phyloP scores from a whole-genome alignment of 2,888 invertebrate genomes.

The Asteroscopus sphinx region DNA sequence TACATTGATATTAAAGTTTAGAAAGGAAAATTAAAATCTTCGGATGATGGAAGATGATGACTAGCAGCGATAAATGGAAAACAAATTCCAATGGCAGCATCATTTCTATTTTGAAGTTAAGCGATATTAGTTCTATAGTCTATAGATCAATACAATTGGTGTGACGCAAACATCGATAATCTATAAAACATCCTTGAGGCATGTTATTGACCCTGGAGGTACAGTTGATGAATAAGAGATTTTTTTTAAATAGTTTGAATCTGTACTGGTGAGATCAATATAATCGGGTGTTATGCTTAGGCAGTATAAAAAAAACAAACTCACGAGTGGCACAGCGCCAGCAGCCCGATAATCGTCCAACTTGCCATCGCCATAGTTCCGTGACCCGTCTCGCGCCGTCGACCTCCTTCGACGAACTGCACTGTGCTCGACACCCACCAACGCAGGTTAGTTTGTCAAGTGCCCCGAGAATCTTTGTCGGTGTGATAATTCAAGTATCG shows the following conservation, averaged over 20 bases:
- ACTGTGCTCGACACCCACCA: slow-evolving; percentile 26
- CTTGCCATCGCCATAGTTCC: slow-evolving; percentile 76
- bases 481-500: slow-evolving; percentile 50
- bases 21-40: no score
- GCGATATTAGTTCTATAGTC: no score
- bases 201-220: slow-evolving; percentile 19
- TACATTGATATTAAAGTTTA: no score
- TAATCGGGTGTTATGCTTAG: slow-evolving; percentile 31
- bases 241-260: neutral
- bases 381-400: slow-evolving; percentile 69
- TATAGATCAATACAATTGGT: no score
- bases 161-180: neutral
- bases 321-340: slow-evolving; percentile 80
- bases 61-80: no score
- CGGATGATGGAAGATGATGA: no score
- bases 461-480: slow-evolving; percentile 57
- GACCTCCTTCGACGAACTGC: slow-evolving; percentile 69
- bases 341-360: slow-evolving; percentile 71
- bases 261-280: slow-evolving; percentile 49
- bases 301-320: slow-evolving; percentile 66
- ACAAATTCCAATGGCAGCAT: no score
- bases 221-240: neutral
- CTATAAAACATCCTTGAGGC: slow-evolving; percentile 16
- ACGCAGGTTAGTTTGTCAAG: slow-evolving; percentile 58
- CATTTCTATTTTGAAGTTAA: no score